Evolutionary conservation across 2,888 invertebrate species (phyloP), one percentile per base, ranked within the genome.

Genomic region (Heterodera filipjevi): DNA sequence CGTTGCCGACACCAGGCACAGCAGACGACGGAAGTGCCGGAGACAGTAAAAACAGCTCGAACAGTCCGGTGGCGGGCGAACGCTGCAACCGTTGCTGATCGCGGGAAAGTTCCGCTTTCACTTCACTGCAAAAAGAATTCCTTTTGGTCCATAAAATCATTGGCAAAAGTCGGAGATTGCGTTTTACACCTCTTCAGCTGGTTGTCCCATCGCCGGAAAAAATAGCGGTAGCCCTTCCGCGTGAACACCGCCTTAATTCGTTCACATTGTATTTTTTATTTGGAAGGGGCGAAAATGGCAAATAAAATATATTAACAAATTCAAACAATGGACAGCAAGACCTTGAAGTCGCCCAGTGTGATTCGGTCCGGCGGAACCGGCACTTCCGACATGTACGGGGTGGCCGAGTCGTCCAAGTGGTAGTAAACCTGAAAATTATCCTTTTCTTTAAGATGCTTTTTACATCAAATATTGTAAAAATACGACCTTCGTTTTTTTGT

Each of bases 351-450:
- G 32, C 81, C 85, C 30, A 87, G 78, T 10, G 86, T 87, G 16
- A 85, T 82, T 22, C 74, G 80, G 19, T 83, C 85, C 12, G 82
- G 79, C 44, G 81, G 66, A 3, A 83, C 79, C 3, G 83, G 83
- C 53, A 87, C 81, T 3, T 80, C 80, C 27, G 86, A 84, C 22
- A 85, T 81, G 71, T 85, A 87, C 1, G 87, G 87, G 5, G 87
- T 87, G 12, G 82, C 81, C 49, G 84, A 85, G 75, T 87, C 87
- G 77, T 87, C 86, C 66, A 87, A 81, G 79, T 84, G 87, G 76
- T 87, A 87, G 77, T 81, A 81, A 66, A 81, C 81, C 75, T 82
- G 49, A 35, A 27, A 27, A 59, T 44, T 5, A 44, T 44, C n/a
- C n/a, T n/a, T n/a, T n/a, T n/a, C n/a, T n/a, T n/a, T n/a, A n/a